Evolutionary conservation across 2,113 vertebrate genomes (phyloP).

Genomic region (Cottus gobio): DNA sequence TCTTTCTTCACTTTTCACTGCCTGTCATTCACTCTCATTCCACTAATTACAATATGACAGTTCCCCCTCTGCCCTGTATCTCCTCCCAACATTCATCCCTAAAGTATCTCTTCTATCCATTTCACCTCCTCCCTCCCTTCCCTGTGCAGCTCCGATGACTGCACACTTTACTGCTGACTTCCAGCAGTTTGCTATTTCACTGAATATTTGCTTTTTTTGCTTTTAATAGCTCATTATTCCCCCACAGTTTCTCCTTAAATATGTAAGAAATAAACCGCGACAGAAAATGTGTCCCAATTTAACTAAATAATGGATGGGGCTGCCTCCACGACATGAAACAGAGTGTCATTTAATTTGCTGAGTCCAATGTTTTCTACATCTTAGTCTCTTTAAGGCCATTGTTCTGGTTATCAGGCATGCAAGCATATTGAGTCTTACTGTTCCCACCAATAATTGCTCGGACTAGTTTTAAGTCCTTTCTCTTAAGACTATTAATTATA

Average conservation of each 20-base stretch:
- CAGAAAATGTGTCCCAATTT: background rate
- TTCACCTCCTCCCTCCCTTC: background rate
- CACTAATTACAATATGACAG: conserved; percentile 39
- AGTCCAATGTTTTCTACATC: background rate
- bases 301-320: background rate
- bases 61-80: conserved; percentile 24
- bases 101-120: conserved; percentile 15
- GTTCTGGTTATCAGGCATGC: background rate
- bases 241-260: background rate
- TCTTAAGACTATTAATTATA: background rate
- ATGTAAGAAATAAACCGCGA: background rate
- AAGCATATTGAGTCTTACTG: background rate
- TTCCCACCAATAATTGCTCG: background rate
- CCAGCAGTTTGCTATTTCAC: conserved; percentile 9
- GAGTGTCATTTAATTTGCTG: background rate
- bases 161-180: conserved; percentile 15
- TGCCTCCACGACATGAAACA: background rate
- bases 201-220: background rate
- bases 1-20: conserved; percentile 39
- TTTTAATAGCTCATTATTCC: background rate
- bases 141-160: background rate
- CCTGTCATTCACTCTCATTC: conserved; percentile 53
- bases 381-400: background rate
- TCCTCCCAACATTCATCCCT: conserved; percentile 25
- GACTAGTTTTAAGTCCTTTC: background rate